phyloP scores from a whole-genome alignment of 2,113 vertebrate genomes.

The Stigmatopora argus region DNA sequence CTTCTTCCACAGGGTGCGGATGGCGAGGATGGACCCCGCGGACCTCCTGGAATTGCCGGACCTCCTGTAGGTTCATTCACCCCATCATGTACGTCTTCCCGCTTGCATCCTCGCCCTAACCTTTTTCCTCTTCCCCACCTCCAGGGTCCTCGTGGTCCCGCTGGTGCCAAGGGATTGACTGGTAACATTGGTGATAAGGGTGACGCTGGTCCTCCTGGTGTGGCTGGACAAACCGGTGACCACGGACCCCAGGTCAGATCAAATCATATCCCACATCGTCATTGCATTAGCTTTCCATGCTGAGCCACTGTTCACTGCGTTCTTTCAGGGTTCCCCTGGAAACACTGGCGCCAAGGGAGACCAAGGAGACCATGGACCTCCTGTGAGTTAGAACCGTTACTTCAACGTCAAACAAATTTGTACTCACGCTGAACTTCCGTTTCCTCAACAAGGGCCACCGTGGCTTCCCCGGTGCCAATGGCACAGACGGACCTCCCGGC shows the following conservation, averaged over 20 bases:
- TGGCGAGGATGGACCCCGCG: conserved; percentile 85
- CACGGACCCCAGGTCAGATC: conserved; percentile 71
- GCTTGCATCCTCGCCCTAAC: neutral
- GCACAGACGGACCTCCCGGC: conserved; percentile 88
- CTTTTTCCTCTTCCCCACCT: neutral
- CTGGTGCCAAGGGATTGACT: conserved; percentile 79
- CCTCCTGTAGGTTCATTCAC: conserved; percentile 80
- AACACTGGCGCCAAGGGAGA: conserved; percentile 89
- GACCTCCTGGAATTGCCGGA: conserved; percentile 96
- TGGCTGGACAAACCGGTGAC: conserved; percentile 81
- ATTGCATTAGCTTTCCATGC: neutral
- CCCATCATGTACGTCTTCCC: neutral
- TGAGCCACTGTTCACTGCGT: conserved; percentile 16
- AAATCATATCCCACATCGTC: neutral
- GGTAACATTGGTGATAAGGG: conserved; percentile 89
- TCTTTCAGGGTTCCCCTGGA: conserved; percentile 85
- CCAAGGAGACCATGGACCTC: conserved; percentile 85
- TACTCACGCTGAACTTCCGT: neutral
- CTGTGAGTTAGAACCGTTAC: conserved; percentile 76
- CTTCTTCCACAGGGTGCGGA: conserved; percentile 78
- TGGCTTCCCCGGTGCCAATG: conserved; percentile 85
- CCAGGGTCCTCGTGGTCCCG: conserved; percentile 81
- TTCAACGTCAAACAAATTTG: neutral
- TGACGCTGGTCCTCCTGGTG: conserved; percentile 86
- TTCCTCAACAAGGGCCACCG: conserved; percentile 80